These are phyloP conservation scores for Limulus polyphemus DNA, from an alignment of 2,888 invertebrate species.

Conservation along the genomic window DNA sequence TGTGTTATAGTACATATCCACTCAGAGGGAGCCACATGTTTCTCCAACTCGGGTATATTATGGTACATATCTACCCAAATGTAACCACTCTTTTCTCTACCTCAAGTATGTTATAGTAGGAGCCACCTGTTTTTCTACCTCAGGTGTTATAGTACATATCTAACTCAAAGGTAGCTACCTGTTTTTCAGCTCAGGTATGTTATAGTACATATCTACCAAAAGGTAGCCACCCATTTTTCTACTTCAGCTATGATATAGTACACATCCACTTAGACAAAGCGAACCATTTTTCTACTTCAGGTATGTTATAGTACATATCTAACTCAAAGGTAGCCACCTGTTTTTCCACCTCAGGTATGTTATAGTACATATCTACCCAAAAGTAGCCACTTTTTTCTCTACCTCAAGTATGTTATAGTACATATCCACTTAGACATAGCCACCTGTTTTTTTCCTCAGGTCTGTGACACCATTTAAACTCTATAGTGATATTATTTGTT, in stretches of 20 bases:
- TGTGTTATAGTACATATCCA: constrained; percentile 60
- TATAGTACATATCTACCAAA: constrained; percentile 79
- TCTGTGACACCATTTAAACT: no score
- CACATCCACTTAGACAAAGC: constrained; percentile 72
- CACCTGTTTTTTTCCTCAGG: no score
- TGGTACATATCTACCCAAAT: constrained; percentile 71
- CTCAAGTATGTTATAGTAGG: constrained; percentile 40
- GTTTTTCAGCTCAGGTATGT: constrained; percentile 56
- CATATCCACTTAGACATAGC: no score
- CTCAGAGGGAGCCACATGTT: constrained; percentile 81
- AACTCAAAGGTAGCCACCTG: constrained; percentile 72
- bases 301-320: constrained; percentile 60
- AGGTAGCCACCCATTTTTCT: constrained; percentile 73
- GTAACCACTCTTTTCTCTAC: constrained; percentile 74
- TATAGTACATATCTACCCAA: background rate
- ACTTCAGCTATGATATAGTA: constrained; percentile 56
- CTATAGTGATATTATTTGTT: no score
- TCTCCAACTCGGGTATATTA: constrained; percentile 60
- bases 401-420: no score
- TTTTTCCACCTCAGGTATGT: constrained; percentile 60
- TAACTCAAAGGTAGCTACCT: constrained; percentile 79
- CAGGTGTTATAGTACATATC: constrained; percentile 67
- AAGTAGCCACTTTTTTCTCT: no score
- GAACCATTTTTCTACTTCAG: constrained; percentile 77
- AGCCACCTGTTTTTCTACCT: no score